Conservation (phyloP, 2,888 invertebrate species). For the Augiades crinisus region DNA sequence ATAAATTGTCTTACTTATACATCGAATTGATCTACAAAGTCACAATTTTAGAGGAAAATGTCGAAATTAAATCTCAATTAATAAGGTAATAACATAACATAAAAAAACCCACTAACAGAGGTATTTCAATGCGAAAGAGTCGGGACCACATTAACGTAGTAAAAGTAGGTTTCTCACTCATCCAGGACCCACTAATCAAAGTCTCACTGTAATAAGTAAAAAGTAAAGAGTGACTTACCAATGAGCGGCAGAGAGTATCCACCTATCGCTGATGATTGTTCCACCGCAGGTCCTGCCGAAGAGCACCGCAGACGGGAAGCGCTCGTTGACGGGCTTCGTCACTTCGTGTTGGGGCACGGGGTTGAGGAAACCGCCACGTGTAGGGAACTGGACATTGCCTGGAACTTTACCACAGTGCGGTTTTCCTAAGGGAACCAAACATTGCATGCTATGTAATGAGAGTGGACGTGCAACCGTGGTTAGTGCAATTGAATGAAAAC, state of each 20-base stretch:
- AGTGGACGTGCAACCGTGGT: not conserved
- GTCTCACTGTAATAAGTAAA: not conserved
- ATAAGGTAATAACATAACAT: too few species aligned
- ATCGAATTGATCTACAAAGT: too few species aligned
- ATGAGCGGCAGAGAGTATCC: conserved; percentile 68
- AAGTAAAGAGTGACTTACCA: conserved; percentile 51
- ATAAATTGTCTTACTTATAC: too few species aligned
- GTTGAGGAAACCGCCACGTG: not conserved
- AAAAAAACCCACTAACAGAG: too few species aligned
- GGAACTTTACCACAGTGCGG: not conserved
- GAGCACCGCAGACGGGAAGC: conserved; percentile 62
- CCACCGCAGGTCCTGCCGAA: conserved; percentile 71
- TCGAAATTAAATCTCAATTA: too few species aligned
- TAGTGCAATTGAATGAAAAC: too few species aligned
- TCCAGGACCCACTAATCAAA: too few species aligned
- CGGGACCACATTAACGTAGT: too few species aligned
- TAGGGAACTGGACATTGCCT: not conserved
- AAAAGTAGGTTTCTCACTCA: too few species aligned
- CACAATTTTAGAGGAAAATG: too few species aligned
- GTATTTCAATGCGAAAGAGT: too few species aligned
- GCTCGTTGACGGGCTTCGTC: conserved; percentile 32
- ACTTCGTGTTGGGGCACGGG: too few species aligned
- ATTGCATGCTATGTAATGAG: not conserved
- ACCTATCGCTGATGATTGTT: conserved; percentile 63
- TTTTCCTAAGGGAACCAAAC: not conserved